These are phyloP conservation scores for Alectoris magna DNA, from an alignment of 2,797 vertebrate species.

Conservation along the genomic window DNA sequence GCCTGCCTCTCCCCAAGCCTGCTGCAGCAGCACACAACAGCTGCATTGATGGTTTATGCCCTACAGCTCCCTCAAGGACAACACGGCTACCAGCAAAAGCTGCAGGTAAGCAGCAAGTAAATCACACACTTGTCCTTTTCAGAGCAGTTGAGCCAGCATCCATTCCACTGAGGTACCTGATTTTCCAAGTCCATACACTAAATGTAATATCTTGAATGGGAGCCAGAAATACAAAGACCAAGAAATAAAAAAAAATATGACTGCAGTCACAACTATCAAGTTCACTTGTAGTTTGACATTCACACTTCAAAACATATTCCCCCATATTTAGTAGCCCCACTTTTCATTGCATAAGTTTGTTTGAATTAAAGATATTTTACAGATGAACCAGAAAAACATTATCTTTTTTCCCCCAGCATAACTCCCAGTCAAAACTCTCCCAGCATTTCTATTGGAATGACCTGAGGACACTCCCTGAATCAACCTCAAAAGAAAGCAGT, in stretches of 20 bases:
- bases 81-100: neutral
- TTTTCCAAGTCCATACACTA: neutral
- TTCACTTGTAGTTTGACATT: neutral
- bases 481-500: neutral
- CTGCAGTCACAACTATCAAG: neutral
- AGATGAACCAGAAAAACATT: neutral
- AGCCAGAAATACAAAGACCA: neutral
- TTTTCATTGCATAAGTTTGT: neutral
- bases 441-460: neutral
- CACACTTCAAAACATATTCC: neutral
- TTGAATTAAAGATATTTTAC: neutral
- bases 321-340: neutral
- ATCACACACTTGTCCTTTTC: accelerated
- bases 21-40: neutral
- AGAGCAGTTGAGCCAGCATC: neutral
- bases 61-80: neutral
- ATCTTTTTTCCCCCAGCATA: neutral
- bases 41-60: neutral
- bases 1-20: neutral
- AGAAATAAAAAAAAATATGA: neutral
- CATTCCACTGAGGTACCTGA: neutral
- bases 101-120: neutral
- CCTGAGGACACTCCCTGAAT: neutral
- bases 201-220: neutral
- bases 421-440: neutral